These are phyloP conservation scores for Allobates femoralis DNA, from an alignment of 2,797 vertebrate species.

Conservation along the genomic window DNA sequence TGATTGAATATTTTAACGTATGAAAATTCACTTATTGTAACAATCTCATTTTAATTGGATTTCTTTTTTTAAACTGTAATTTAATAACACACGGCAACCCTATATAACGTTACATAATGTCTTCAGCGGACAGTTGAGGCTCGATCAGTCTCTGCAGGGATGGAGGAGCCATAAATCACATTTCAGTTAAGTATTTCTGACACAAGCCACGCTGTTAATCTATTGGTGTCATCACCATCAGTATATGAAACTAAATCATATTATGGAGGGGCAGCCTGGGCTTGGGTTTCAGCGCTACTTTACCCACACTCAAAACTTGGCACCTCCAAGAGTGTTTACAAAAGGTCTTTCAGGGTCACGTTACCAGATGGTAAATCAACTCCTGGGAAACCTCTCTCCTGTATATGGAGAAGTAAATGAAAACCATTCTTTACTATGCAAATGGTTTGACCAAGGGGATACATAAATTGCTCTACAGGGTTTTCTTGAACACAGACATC, in stretches of 20 bases:
- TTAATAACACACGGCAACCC: neutral
- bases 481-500: neutral
- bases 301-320: conserved; percentile 31
- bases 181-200: neutral
- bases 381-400: conserved; percentile 33
- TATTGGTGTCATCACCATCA: conserved; percentile 37
- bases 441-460: neutral
- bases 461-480: neutral
- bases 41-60: neutral
- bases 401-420: neutral
- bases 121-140: neutral
- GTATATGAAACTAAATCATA: neutral
- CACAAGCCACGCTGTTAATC: conserved; percentile 2
- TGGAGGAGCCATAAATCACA: neutral
- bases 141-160: neutral
- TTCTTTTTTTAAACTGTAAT: neutral
- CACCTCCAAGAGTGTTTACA: conserved; percentile 33
- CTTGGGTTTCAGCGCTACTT: conserved; percentile 2
- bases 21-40: too few relatives aligned
- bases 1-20: too few relatives aligned
- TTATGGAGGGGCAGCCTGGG: neutral
- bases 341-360: conserved; percentile 49
- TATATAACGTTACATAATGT: neutral
- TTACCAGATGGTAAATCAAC: conserved; percentile 46
- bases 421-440: neutral